A percentile compares a stretch with the other conserved stretches of the same genome.
phyloP scores from a whole-genome alignment of 1,140 invertebrate species.

The Drosophila kanapiae region DNA sequence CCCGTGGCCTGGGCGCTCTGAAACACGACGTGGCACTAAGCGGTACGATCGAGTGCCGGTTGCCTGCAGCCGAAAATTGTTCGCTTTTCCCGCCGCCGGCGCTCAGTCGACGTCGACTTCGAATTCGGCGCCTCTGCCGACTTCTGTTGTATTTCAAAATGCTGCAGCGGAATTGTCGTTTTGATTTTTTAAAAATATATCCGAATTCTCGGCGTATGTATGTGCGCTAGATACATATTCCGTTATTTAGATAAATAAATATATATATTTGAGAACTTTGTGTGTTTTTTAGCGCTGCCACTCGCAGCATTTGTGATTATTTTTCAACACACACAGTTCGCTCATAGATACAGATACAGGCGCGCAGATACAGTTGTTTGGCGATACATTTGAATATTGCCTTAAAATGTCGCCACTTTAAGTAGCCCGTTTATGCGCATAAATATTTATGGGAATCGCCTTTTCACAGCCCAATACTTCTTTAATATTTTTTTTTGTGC shows the following conservation, averaged over 20 bases:
- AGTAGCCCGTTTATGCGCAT: constrained; percentile 41
- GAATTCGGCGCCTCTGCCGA: constrained; percentile 14
- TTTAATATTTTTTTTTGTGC: neutral
- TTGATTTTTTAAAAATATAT: constrained; percentile 83
- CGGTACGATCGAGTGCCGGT: constrained; percentile 37
- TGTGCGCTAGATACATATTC: constrained; percentile 48
- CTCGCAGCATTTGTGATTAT: constrained; percentile 25
- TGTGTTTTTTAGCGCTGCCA: too few relatives aligned
- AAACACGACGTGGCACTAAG: constrained; percentile 79
- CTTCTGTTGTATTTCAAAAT: constrained; percentile 80
- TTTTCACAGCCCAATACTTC: constrained; percentile 19
- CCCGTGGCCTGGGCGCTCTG: constrained; percentile 72
- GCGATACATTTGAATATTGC: constrained; percentile 57
- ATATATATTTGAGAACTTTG: constrained; percentile 2
- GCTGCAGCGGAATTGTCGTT: constrained; percentile 74
- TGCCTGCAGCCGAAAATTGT: constrained; percentile 56
- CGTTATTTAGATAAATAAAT: constrained; percentile 44
- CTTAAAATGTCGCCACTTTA: constrained; percentile 49
- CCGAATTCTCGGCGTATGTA: constrained; percentile 28
- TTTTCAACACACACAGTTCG: constrained; percentile 17
- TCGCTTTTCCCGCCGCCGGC: neutral
- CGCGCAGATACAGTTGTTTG: constrained; percentile 24
- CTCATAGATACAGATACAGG: constrained; percentile 1
- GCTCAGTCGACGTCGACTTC: constrained; percentile 22
- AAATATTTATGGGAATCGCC: constrained; percentile 38